A percentile compares a stretch with the other conserved stretches of the same genome.
These are phyloP conservation scores for Adineta ricciae DNA, from an alignment of 2,888 invertebrate species.

Conservation along the genomic window DNA sequence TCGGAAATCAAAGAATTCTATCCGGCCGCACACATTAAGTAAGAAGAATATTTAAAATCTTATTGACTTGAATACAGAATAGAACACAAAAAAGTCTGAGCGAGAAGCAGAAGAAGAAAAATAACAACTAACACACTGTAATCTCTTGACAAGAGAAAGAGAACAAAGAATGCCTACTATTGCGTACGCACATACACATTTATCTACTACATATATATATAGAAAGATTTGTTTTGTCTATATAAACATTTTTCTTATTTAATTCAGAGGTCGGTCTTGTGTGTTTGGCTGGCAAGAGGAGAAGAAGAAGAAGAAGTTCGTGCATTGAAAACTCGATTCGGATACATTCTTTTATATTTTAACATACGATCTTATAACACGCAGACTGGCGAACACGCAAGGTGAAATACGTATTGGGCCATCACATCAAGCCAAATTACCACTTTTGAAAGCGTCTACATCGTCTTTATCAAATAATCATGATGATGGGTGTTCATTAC, in stretches of 20 bases:
- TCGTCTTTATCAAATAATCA: not conserved
- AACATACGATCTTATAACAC: constrained; percentile 55
- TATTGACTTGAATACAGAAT: not conserved
- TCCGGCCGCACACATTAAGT: constrained; percentile 30
- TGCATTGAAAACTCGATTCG: constrained; percentile 50
- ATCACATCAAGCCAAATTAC: constrained; percentile 53
- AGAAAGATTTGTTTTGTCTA: not conserved
- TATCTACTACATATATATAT: not conserved
- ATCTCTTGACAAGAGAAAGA: not conserved
- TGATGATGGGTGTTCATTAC: constrained; percentile 18
- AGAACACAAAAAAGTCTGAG: not conserved
- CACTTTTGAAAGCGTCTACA: not conserved
- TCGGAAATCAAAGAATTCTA: constrained; percentile 32
- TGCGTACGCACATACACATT: not conserved
- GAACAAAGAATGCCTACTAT: not conserved
- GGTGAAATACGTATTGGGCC: constrained; percentile 58
- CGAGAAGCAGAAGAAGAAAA: not conserved
- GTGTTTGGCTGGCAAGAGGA: constrained; percentile 54
- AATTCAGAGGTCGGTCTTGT: constrained; percentile 53
- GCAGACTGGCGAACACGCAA: constrained; percentile 55
- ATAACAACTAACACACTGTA: not conserved
- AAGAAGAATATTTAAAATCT: constrained; percentile 16
- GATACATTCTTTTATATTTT: constrained; percentile 56
- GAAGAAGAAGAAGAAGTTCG: constrained; percentile 50
- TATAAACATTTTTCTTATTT: not conserved